A percentile compares a stretch with the other conserved stretches of the same genome.
phyloP scores from a whole-genome alignment of 2,113 vertebrate genomes.

The Pelobates fuscus region DNA sequence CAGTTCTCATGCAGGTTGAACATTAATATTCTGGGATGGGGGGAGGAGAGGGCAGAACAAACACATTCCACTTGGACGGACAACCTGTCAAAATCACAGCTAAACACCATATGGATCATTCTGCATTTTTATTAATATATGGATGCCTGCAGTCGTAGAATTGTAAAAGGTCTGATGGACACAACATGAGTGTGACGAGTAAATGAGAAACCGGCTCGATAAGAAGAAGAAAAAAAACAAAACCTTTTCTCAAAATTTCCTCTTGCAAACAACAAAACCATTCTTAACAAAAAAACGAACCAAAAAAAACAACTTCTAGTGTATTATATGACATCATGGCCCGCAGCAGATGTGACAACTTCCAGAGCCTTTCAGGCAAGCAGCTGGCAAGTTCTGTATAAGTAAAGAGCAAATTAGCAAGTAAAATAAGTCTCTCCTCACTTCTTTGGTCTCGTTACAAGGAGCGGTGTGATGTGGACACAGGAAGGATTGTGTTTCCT shows the following conservation, averaged over 20 bases:
- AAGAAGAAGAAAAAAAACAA: background rate
- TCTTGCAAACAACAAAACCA: background rate
- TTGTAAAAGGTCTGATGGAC: background rate
- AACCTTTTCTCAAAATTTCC: slow-evolving; percentile 1
- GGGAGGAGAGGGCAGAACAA: too few relatives aligned
- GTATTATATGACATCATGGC: slow-evolving; percentile 24
- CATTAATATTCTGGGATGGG: too few relatives aligned
- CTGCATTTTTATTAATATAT: background rate
- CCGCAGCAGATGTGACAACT: slow-evolving; percentile 46
- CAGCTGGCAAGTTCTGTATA: slow-evolving; percentile 43
- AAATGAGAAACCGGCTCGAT: background rate
- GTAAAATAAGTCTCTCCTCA: slow-evolving; percentile 45
- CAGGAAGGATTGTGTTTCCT: slow-evolving; percentile 49
- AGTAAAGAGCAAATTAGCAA: slow-evolving; percentile 44
- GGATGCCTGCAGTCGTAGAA: background rate
- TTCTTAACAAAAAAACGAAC: background rate
- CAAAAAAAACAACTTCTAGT: slow-evolving; percentile 19
- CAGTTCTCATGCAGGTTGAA: too few relatives aligned
- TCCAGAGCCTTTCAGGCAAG: slow-evolving; percentile 35
- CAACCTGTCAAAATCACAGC: slow-evolving; percentile 5
- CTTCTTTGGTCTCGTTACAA: slow-evolving; percentile 28
- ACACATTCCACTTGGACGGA: background rate
- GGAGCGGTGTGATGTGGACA: slow-evolving; percentile 27
- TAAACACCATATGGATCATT: background rate
- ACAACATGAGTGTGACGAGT: too few relatives aligned